A percentile compares a stretch with the other conserved stretches of the same genome.
Conservation (phyloP, 2,888 invertebrate genomes). For the Lycocerus yunnanus region DNA sequence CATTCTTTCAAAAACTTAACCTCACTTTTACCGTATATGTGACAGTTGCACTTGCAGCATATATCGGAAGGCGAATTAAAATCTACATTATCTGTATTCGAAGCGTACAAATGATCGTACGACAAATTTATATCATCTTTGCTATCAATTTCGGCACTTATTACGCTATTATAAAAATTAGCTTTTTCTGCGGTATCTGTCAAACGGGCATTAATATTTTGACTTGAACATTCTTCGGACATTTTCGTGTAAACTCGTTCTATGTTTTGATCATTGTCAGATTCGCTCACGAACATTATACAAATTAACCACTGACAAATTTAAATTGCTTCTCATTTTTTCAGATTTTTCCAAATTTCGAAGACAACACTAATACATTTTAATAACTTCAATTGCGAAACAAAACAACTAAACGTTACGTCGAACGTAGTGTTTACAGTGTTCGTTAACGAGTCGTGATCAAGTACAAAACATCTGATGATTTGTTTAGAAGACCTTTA, state of each 20-base stretch:
- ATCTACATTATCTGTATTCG: constrained; percentile 57
- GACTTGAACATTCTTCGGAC: constrained; percentile 55
- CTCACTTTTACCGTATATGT: constrained; percentile 59
- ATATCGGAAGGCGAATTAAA: constrained; percentile 26
- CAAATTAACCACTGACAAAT: constrained; percentile 21
- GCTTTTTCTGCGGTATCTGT: constrained; percentile 45
- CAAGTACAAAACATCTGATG: not conserved
- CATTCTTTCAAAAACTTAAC: constrained; percentile 77
- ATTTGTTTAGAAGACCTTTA: not conserved
- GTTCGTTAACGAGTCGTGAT: not conserved
- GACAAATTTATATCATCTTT: constrained; percentile 66
- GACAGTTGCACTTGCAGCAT: constrained; percentile 36
- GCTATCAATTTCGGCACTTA: constrained; percentile 35
- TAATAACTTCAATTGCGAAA: not conserved
- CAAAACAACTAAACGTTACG: not conserved
- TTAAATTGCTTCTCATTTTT: constrained; percentile 24
- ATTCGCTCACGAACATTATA: constrained; percentile 28
- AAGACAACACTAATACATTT: not conserved
- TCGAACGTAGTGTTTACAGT: not conserved
- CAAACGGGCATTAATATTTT: constrained; percentile 48
- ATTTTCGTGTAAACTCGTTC: constrained; percentile 54
- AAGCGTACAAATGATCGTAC: constrained; percentile 76
- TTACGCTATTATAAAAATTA: constrained; percentile 41
- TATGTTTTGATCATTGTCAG: constrained; percentile 55
- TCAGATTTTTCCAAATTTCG: not conserved